These are phyloP conservation scores for Molossus alvarezi DNA, from an alignment of 2,797 vertebrate species.

Conservation along the genomic window DNA sequence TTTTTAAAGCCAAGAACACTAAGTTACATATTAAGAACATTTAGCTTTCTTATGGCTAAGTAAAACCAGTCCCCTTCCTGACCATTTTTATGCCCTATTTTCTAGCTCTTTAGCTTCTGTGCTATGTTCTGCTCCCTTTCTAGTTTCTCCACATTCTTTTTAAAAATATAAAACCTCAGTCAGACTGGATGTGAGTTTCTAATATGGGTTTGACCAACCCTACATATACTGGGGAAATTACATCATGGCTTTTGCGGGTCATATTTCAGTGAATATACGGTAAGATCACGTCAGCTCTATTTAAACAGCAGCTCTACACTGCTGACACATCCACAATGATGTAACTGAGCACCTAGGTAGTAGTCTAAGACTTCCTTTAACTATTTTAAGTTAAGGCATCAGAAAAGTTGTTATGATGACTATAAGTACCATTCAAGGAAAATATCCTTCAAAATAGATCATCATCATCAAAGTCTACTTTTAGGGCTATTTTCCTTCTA, in stretches of 20 bases:
- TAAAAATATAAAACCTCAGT: slow-evolving; percentile 51
- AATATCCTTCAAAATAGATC: slow-evolving; percentile 42
- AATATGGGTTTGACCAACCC: background rate
- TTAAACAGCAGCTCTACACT: background rate
- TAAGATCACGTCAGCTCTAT: background rate
- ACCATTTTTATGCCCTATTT: background rate
- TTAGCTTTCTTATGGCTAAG: slow-evolving; percentile 48
- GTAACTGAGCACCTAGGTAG: background rate
- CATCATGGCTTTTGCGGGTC: slow-evolving; percentile 10
- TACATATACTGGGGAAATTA: slow-evolving; percentile 11
- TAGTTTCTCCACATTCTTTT: slow-evolving; percentile 59
- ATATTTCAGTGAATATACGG: slow-evolving; percentile 36
- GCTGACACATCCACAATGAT: slow-evolving; percentile 7
- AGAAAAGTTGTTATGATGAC: background rate
- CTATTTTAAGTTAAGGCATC: slow-evolving; percentile 60
- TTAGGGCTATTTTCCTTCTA: slow-evolving; percentile 9
- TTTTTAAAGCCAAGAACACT: slow-evolving; percentile 40
- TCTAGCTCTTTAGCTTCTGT: slow-evolving; percentile 39
- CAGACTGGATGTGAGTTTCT: slow-evolving; percentile 25
- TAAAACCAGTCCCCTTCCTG: background rate
- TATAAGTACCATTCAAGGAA: slow-evolving; percentile 24
- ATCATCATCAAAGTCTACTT: background rate
- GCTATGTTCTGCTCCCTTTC: background rate
- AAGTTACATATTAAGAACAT: slow-evolving; percentile 1
- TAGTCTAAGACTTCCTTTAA: slow-evolving; percentile 19